Base-by-base conservation (phyloP, 2,113 vertebrate species). In the Apodemus sylvaticus region DNA sequence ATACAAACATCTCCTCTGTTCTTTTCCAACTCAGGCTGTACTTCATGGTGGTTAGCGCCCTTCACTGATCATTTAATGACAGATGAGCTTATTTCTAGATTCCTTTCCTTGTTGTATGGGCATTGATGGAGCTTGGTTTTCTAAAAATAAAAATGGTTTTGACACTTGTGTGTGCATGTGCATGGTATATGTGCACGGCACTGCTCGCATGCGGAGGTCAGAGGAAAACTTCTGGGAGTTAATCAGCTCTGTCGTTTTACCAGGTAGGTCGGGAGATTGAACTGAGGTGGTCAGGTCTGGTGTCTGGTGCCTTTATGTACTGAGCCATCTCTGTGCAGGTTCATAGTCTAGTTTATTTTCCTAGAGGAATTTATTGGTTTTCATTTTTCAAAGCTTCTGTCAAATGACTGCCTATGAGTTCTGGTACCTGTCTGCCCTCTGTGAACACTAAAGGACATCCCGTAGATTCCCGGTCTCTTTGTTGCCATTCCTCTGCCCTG, bases 321-420 rank as follows among this genome's bases (percentile, higher is more conserved):
- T 10, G 26, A 45, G 39, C 14, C 8, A 64, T 51, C 62, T 86
- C 62, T 48, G 45, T 48, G 36, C 42, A 4, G 62, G 42, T 31
- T 48, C 83, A 24, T 48, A 20, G 51, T 55, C 62, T 81, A 19
- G 11, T 26, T 77, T 78, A 16, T 82, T 20, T 42, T 89, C 86
- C 48, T 79, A 19, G 14, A 42, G n/a, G 7, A 17, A 36, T 45
- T 83, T 24, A 39, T 34, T 89, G 58, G 7, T 86, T 94, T 66
- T 97, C 7, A 5, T 70, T 70, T 87, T 85, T 90, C 36, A 94
- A 79, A 94, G 79, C 10, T 13, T n/a, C 36, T 86, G 51, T 95
- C 82, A 71, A 86, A 36, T 78, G 81, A 64, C 60, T 53, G 58
- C 73, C 62, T 74, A 20, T 93, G 64, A 89, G 88, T 93, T 53